Conservation (phyloP, 2,113 vertebrate genomes). For the Hoplias malabaricus region DNA sequence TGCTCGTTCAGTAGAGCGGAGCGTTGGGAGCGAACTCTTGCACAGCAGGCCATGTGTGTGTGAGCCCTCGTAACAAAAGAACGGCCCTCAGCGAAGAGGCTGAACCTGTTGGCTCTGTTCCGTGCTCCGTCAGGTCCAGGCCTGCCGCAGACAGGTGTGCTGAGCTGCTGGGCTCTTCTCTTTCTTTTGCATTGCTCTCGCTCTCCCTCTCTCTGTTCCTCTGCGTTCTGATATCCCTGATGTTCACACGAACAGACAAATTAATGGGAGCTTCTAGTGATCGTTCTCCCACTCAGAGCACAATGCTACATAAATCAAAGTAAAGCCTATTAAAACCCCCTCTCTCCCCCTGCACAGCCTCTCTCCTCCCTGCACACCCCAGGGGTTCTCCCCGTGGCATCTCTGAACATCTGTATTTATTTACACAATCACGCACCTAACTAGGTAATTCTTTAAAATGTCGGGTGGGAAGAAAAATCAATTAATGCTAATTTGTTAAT, state of each 20-base stretch:
- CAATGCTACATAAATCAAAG: constrained; percentile 78
- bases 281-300: constrained; percentile 73
- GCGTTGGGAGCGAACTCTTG: constrained; percentile 75
- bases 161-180: constrained; percentile 60
- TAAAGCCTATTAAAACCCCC: constrained; percentile 72
- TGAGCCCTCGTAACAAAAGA: constrained; percentile 65
- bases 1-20: constrained; percentile 73
- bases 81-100: constrained; percentile 56
- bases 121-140: constrained; percentile 70
- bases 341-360: constrained; percentile 39
- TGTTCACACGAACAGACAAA: constrained; percentile 73
- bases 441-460: constrained; percentile 72
- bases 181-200: constrained; percentile 47
- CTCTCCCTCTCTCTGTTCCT: constrained; percentile 26
- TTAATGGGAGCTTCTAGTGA: constrained; percentile 73
- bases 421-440: constrained; percentile 75
- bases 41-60: constrained; percentile 67
- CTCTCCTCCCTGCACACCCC: constrained; percentile 50
- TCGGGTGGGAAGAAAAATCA: constrained; percentile 51
- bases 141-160: constrained; percentile 77
- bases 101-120: constrained; percentile 71
- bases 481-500: constrained; percentile 72
- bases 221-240: constrained; percentile 2
- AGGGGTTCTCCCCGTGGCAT: constrained; percentile 63
- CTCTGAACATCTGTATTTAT: constrained; percentile 75